These are phyloP conservation scores for Drosophila nikananu DNA, from an alignment of 1,140 invertebrate genomes.

Conservation along the genomic window DNA sequence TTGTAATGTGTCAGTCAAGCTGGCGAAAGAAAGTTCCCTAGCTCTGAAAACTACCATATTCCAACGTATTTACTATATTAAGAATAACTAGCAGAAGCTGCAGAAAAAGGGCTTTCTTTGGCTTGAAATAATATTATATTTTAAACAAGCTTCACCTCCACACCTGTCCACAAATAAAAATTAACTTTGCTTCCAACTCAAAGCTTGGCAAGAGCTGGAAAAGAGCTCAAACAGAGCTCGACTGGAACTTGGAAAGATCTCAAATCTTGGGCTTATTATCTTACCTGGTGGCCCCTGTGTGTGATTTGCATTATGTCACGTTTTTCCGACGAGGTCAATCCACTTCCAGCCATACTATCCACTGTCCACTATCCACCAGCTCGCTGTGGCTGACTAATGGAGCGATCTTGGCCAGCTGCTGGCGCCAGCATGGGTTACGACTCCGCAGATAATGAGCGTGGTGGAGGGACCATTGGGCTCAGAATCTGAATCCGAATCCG, in stretches of 20 bases:
- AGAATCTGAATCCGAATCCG: background rate
- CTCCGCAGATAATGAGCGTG: background rate
- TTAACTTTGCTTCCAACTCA: constrained; percentile 3
- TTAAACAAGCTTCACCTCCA: background rate
- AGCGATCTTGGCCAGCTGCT: constrained; percentile 27
- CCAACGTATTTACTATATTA: background rate
- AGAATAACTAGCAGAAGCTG: background rate
- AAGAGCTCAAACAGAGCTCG: background rate
- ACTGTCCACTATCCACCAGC: constrained; percentile 12
- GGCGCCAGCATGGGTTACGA: constrained; percentile 46
- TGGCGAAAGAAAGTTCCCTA: constrained; percentile 15
- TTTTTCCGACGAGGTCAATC: constrained; percentile 47
- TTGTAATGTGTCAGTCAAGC: constrained; percentile 51
- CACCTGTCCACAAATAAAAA: background rate
- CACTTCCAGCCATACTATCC: constrained; percentile 15
- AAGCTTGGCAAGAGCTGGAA: background rate
- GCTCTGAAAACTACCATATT: background rate
- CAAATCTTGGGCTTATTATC: constrained; percentile 28
- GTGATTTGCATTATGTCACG: constrained; percentile 57
- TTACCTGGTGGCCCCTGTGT: constrained; percentile 7
- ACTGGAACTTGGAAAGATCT: background rate
- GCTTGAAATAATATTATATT: background rate
- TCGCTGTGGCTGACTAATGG: constrained; percentile 30
- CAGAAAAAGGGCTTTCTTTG: background rate
- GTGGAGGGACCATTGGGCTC: constrained; percentile 5